Conservation (phyloP, 1,140 invertebrate species). For the Lepidotrigona ventralis region DNA sequence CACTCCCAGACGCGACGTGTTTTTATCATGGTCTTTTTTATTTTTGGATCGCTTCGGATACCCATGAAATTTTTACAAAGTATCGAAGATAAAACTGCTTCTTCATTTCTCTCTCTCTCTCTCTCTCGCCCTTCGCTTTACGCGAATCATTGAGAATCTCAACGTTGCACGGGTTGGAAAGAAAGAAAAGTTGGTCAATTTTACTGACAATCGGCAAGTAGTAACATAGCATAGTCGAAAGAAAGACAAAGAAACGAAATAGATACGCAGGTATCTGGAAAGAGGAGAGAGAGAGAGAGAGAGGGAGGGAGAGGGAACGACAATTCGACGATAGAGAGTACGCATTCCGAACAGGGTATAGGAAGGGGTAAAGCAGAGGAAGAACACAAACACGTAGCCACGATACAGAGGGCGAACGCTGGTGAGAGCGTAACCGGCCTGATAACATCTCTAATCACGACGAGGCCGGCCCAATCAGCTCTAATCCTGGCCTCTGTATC, state of each 20-base stretch:
- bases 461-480: conserved; percentile 78
- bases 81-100: neutral
- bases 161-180: neutral
- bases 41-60: neutral
- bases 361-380: conserved; percentile 44
- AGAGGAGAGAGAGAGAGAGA: no score
- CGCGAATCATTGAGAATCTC: neutral
- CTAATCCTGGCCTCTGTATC: conserved; percentile 77
- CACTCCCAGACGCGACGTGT: no score
- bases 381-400: conserved; percentile 76
- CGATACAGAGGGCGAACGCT: conserved; percentile 67
- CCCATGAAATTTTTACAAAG: neutral
- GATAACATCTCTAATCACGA: conserved; percentile 80
- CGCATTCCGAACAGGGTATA: conserved; percentile 19
- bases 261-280: no score
- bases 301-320: conserved; percentile 8
- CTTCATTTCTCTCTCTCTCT: neutral
- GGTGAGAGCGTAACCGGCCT: conserved; percentile 74
- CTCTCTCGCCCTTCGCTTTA: neutral
- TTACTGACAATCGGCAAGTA: neutral
- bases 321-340: conserved; percentile 29
- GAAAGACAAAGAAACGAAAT: neutral
- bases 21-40: no score
- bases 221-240: neutral
- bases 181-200: neutral